These are phyloP conservation scores for Artibeus lituratus DNA, from an alignment of 2,797 vertebrate species.

Conservation along the genomic window DNA sequence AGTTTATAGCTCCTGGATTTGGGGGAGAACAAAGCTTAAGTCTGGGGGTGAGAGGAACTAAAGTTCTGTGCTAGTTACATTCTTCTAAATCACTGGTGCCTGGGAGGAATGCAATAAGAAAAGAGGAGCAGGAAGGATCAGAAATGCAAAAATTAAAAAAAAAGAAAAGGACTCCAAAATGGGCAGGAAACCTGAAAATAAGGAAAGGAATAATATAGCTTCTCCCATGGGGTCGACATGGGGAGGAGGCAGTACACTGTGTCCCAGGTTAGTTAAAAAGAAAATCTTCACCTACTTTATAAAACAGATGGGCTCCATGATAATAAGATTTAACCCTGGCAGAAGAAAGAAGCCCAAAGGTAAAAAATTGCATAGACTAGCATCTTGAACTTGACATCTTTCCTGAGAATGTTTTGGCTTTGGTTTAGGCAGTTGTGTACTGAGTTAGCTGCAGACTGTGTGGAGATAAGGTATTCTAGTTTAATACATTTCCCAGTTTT, in stretches of 20 bases:
- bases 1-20: background rate
- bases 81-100: background rate
- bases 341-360: slow-evolving; percentile 5
- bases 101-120: background rate
- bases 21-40: background rate
- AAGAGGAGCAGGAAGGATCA: background rate
- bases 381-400: slow-evolving; percentile 12
- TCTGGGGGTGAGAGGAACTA: background rate
- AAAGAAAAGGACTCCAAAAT: background rate
- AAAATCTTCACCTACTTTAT: background rate
- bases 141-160: background rate
- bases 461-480: background rate
- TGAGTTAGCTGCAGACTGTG: background rate
- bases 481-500: slow-evolving; percentile 43
- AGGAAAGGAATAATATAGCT: background rate
- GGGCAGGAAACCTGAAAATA: background rate
- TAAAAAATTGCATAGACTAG: background rate
- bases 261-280: background rate
- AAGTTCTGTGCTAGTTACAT: background rate
- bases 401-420: background rate
- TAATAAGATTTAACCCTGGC: background rate
- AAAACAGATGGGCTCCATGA: background rate
- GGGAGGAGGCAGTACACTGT: background rate
- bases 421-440: background rate
- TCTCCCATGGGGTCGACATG: background rate